Conservation (phyloP, 2,113 vertebrate species). For the Sterrhoptilus dennistouni region DNA sequence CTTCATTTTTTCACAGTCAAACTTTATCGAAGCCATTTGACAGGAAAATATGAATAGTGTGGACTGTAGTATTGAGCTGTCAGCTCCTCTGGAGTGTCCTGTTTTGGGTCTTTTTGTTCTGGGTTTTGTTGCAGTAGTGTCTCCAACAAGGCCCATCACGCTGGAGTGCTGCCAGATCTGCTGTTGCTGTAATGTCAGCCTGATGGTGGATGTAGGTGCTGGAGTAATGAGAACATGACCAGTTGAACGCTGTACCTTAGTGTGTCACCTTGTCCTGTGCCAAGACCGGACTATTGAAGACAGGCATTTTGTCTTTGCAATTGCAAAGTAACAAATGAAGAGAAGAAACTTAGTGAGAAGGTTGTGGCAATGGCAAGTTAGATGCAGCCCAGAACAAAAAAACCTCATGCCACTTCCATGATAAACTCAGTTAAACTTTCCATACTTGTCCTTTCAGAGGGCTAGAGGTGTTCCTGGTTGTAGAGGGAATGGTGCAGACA, state of each 20-base stretch:
- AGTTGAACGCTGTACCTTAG: neutral
- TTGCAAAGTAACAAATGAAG: neutral
- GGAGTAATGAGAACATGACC: neutral
- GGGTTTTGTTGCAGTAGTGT: neutral
- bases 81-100: neutral
- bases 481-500: neutral
- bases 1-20: neutral
- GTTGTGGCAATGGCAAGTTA: neutral
- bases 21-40: neutral
- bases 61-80: neutral
- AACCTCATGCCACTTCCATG: accelerated
- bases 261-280: neutral
- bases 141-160: neutral
- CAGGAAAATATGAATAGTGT: neutral
- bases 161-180: neutral
- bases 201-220: neutral
- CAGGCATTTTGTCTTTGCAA: neutral
- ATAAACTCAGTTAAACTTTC: neutral
- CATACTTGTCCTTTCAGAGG: neutral
- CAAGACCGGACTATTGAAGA: neutral
- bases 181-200: neutral
- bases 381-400: neutral
- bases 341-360: neutral
- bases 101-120: neutral
- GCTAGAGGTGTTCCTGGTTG: neutral